Percentiles rank a stretch among this genome's conserved stretches.
These are phyloP conservation scores for Formicarius rufipectus DNA, from an alignment of 2,113 vertebrate species.

Conservation along the genomic window DNA sequence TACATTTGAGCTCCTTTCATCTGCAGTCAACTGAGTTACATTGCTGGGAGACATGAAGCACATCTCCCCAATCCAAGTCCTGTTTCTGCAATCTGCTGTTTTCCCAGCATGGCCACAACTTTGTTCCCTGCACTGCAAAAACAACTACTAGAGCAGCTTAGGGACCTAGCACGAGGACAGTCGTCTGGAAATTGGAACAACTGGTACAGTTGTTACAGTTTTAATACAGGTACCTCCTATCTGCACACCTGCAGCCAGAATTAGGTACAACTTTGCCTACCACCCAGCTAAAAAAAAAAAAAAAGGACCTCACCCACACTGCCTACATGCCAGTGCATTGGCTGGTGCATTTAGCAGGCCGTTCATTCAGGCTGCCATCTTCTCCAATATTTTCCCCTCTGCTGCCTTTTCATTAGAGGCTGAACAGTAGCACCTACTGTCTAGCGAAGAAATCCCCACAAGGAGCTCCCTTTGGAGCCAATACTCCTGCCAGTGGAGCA, in stretches of 20 bases:
- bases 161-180: background rate
- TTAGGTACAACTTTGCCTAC: background rate
- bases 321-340: background rate
- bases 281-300: background rate
- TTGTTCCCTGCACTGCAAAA: background rate
- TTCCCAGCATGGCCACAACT: background rate
- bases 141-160: background rate
- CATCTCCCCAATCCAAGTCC: background rate
- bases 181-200: background rate
- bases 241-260: background rate
- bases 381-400: background rate
- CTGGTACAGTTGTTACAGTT: too few relatives aligned
- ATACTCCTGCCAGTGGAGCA: background rate
- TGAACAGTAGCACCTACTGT: conserved; percentile 2
- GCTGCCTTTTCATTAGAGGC: background rate
- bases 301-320: background rate
- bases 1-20: background rate
- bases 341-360: background rate
- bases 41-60: background rate
- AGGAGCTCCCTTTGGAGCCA: background rate
- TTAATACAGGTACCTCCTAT: background rate
- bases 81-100: background rate
- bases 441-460: conserved; percentile 11
- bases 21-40: background rate
- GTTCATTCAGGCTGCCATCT: background rate